Conservation (phyloP, 2,797 vertebrate species). For the Gymnopithys bicolor region DNA sequence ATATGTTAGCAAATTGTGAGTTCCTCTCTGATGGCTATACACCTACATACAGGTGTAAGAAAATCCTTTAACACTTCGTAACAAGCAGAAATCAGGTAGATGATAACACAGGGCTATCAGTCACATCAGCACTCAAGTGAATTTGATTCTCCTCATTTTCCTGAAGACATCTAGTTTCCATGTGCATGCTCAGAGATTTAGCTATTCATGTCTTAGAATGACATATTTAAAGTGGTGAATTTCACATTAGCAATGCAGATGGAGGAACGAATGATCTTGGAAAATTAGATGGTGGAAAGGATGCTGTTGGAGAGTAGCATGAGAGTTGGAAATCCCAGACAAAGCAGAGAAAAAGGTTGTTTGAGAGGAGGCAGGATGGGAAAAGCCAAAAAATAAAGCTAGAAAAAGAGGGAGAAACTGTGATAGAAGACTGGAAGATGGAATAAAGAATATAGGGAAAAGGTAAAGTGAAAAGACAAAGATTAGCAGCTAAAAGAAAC, state of each 20-base stretch:
- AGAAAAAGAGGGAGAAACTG: neutral
- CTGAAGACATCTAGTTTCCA: neutral
- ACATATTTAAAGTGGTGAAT: slow-evolving; percentile 16
- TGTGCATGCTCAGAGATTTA: neutral
- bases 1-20: neutral
- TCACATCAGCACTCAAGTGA: neutral
- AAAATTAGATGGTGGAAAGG: slow-evolving; percentile 11
- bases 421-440: neutral
- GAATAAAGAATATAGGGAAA: neutral
- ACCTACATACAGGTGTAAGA: neutral
- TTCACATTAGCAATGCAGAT: slow-evolving; percentile 55
- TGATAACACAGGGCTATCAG: neutral
- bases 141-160: slow-evolving; percentile 10
- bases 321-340: neutral
- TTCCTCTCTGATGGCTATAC: neutral
- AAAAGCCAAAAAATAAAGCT: neutral
- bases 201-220: neutral
- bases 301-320: neutral
- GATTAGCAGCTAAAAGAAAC: neutral
- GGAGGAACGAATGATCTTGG: neutral
- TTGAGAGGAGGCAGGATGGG: neutral
- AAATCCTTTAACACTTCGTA: neutral
- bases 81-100: neutral
- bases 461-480: neutral
- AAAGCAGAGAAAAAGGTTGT: neutral